phyloP scores from a whole-genome alignment of 2,113 vertebrate genomes.

The Phocoena phocoena region DNA sequence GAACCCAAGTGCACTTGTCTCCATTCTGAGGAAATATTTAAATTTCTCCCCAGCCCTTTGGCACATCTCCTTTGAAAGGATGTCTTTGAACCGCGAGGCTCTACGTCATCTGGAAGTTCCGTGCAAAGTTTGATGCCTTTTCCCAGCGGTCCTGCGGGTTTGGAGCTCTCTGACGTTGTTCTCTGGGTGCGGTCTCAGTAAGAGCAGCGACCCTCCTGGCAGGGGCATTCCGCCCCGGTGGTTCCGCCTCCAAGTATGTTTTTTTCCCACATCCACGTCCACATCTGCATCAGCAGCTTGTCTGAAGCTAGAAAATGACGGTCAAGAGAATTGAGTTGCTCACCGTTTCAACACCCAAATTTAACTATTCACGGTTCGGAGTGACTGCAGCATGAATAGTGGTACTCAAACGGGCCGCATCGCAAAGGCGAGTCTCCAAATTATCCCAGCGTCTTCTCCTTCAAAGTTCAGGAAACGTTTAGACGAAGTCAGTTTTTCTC shows the following conservation, averaged over 20 bases:
- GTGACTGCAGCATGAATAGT: constrained; percentile 17
- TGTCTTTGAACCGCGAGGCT: constrained; percentile 56
- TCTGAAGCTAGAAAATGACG: constrained; percentile 72
- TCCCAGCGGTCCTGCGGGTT: constrained; percentile 58
- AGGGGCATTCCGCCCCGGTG: constrained; percentile 69
- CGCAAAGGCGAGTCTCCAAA: background rate
- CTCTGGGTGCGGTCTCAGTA: constrained; percentile 78
- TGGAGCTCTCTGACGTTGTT: constrained; percentile 75
- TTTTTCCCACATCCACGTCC: constrained; percentile 69
- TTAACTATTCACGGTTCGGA: constrained; percentile 46
- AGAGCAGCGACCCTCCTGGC: constrained; percentile 73
- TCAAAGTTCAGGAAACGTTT: background rate
- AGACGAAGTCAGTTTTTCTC: background rate
- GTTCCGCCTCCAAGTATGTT: constrained; percentile 76
- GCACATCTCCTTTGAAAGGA: background rate
- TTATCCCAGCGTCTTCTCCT: background rate
- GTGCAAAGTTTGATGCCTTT: constrained; percentile 70
- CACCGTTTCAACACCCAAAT: constrained; percentile 56
- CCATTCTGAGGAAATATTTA: constrained; percentile 63
- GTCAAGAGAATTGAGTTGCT: constrained; percentile 64
- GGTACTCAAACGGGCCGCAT: background rate
- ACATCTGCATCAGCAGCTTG: constrained; percentile 78
- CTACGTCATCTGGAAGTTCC: constrained; percentile 70
- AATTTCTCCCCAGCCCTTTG: constrained; percentile 63
- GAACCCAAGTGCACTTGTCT: constrained; percentile 61